These are phyloP conservation scores for Chloroceryle aenea DNA, from an alignment of 2,113 vertebrate species.

Conservation along the genomic window DNA sequence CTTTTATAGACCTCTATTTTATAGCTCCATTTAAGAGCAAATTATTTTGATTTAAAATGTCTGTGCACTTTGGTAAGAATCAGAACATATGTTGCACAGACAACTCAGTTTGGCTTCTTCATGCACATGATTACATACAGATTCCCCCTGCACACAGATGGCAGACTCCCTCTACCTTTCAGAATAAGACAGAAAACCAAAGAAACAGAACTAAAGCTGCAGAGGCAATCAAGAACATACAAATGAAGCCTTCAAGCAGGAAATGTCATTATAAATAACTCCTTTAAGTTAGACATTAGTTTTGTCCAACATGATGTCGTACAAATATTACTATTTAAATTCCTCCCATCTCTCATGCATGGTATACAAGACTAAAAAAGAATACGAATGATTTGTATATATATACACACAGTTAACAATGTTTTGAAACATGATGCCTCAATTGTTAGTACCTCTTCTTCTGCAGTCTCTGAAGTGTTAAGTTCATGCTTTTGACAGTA, in stretches of 20 bases:
- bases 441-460: constrained; percentile 76
- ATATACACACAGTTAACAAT: not conserved
- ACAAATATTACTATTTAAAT: not conserved
- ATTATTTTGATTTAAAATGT: not conserved
- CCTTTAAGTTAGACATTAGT: not conserved
- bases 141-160: rapidly evolving
- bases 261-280: not conserved
- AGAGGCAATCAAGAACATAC: not conserved
- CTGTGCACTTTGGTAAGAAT: not conserved
- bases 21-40: not conserved
- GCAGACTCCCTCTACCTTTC: not conserved
- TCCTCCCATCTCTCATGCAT: not conserved
- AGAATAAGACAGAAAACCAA: not conserved
- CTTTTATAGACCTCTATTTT: not conserved
- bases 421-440: not conserved
- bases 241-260: not conserved
- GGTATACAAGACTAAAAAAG: not conserved
- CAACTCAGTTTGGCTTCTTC: not conserved
- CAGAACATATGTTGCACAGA: not conserved
- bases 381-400: not conserved
- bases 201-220: not conserved
- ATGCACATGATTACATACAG: not conserved
- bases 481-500: constrained; percentile 93
- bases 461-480: constrained; percentile 77
- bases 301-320: not conserved